A percentile compares a stretch with the other conserved stretches of the same genome.
Conservation (phyloP, 30 jellyfish, hydroid and myxozoan species). For the Clytia hemisphaerica region DNA sequence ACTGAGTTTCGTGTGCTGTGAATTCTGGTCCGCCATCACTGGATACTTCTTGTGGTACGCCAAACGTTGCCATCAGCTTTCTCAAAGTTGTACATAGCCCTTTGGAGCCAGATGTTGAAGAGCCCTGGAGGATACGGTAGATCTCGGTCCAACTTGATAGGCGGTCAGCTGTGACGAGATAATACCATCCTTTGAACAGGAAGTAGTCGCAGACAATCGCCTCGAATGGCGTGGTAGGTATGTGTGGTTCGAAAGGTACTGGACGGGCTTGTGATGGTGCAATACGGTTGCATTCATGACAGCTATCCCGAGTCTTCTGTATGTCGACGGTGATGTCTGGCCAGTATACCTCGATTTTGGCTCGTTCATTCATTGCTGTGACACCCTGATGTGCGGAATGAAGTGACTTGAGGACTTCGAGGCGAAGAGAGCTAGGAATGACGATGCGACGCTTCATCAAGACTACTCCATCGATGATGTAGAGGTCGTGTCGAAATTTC, state of each 20-base stretch:
- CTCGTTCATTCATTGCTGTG: background rate
- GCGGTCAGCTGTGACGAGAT: background rate
- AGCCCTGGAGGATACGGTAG: background rate
- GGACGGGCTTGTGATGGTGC: constrained; percentile 14
- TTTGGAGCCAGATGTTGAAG: constrained; percentile 9
- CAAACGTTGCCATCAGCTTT: background rate
- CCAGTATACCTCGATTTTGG: constrained; percentile 1
- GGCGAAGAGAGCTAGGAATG: background rate
- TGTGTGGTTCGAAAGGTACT: too few species aligned
- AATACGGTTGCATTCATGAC: background rate
- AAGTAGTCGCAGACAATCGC: too few species aligned
- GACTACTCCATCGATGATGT: background rate
- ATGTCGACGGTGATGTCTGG: constrained; percentile 1
- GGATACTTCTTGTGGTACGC: background rate
- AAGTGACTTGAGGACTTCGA: background rate
- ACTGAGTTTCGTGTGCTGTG: too few species aligned
- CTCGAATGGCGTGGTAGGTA: too few species aligned
- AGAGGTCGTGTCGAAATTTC: too few species aligned
- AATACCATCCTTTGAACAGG: background rate
- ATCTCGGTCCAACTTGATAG: constrained; percentile 19
- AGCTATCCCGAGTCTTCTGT: background rate
- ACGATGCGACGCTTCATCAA: too few species aligned
- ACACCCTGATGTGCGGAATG: constrained; percentile 21
- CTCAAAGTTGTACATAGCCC: background rate
- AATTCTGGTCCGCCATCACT: too few species aligned